Evolutionary conservation across 2,113 vertebrate genomes (phyloP).

Genomic region (Daboia siamensis): DNA sequence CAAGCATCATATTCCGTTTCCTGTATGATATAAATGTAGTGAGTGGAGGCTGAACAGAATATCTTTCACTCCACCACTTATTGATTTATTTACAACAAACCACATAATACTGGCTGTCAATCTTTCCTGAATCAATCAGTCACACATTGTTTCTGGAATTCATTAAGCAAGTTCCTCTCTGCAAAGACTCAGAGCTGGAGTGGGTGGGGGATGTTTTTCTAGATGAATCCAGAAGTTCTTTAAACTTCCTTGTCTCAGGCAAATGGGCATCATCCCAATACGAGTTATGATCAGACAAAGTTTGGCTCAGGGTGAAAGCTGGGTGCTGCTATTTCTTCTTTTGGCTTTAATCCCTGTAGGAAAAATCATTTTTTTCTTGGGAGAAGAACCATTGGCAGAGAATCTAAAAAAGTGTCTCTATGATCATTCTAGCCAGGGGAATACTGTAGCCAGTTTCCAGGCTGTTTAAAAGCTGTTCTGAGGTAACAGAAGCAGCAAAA

Average conservation of each 20-base stretch:
- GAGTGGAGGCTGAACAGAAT: not conserved
- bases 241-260: not conserved
- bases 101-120: not conserved
- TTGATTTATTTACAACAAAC: not conserved
- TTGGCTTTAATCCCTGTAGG: not conserved
- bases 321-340: not conserved
- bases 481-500: not conserved
- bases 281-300: not conserved
- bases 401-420: not conserved
- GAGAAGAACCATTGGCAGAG: not conserved
- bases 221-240: not conserved
- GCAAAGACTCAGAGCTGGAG: not conserved
- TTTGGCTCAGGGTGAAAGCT: not conserved
- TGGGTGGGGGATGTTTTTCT: not conserved
- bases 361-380: not conserved
- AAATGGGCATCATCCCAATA: not conserved
- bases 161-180: not conserved
- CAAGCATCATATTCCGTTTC: not conserved
- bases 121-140: not conserved
- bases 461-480: not conserved
- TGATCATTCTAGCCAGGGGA: not conserved
- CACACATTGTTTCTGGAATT: not conserved
- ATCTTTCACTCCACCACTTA: not conserved
- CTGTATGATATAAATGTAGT: not conserved
- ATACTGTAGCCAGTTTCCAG: not conserved